Evolutionary conservation across 2,888 invertebrate species (phyloP).

Genomic region (Drosophila cognata): DNA sequence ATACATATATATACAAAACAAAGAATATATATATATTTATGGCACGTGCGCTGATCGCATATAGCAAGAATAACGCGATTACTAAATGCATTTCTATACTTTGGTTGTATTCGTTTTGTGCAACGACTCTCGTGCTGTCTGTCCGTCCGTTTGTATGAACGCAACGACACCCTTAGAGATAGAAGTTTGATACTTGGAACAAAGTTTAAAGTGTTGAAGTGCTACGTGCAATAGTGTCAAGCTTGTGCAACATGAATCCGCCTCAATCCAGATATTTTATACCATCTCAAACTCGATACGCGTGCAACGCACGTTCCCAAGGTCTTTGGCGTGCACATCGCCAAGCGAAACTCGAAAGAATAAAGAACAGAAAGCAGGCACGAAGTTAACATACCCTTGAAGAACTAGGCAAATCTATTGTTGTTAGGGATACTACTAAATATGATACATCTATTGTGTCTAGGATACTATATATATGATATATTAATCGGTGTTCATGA

Average conservation of each 20-base stretch:
- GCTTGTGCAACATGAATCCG: constrained; percentile 87
- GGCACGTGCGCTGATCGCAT: no score
- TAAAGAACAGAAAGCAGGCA: background rate
- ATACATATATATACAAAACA: no score
- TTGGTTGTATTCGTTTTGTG: no score
- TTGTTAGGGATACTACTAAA: background rate
- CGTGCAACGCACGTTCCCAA: constrained; percentile 93
- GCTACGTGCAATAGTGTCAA: constrained; percentile 2
- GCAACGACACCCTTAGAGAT: no score
- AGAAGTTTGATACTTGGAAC: no score
- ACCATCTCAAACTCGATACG: constrained; percentile 94
- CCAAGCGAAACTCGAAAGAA: constrained; percentile 87
- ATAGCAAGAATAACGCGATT: no score
- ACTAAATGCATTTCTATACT: no score
- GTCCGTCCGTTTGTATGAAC: no score
- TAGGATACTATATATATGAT: background rate
- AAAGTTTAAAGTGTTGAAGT: no score
- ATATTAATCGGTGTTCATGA: background rate
- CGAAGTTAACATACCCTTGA: background rate
- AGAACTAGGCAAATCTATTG: background rate
- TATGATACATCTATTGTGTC: no score
- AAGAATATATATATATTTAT: no score
- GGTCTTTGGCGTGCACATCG: constrained; percentile 93
- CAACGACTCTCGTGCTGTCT: no score
- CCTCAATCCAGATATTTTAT: constrained; percentile 95